phyloP scores from a whole-genome alignment of 2,113 vertebrate genomes.

The Ailurus styani region DNA sequence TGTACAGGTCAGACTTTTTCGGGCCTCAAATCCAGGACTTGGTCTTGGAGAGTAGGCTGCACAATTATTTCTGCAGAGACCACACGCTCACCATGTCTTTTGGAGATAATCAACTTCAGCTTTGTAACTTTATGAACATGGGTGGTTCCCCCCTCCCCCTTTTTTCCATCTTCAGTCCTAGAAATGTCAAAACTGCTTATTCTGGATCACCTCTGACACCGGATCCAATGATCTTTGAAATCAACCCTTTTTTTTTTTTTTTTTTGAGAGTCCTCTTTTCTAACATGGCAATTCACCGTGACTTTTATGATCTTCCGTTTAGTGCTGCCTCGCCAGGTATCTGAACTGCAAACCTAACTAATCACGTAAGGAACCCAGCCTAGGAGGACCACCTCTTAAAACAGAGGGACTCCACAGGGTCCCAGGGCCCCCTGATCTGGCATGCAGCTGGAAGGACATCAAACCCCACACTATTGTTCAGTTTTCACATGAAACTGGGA shows the following conservation, averaged over 20 bases:
- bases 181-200: neutral
- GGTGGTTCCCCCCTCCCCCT: neutral
- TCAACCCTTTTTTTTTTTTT: neutral
- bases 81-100: neutral
- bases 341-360: neutral
- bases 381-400: neutral
- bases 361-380: neutral
- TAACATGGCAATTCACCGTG: neutral
- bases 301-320: neutral
- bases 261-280: neutral
- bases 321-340: neutral
- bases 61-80: neutral
- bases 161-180: neutral
- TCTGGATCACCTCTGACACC: neutral
- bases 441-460: neutral
- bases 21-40: neutral
- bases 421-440: neutral
- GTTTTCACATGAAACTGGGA: neutral
- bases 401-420: neutral
- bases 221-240: neutral
- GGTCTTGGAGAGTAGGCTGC: neutral
- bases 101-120: neutral
- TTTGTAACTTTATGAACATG: constrained; percentile 11
- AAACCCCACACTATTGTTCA: accelerated
- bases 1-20: constrained; percentile 27